These are phyloP conservation scores for Phasia obesa DNA, from an alignment of 2,888 invertebrate genomes.

Conservation along the genomic window DNA sequence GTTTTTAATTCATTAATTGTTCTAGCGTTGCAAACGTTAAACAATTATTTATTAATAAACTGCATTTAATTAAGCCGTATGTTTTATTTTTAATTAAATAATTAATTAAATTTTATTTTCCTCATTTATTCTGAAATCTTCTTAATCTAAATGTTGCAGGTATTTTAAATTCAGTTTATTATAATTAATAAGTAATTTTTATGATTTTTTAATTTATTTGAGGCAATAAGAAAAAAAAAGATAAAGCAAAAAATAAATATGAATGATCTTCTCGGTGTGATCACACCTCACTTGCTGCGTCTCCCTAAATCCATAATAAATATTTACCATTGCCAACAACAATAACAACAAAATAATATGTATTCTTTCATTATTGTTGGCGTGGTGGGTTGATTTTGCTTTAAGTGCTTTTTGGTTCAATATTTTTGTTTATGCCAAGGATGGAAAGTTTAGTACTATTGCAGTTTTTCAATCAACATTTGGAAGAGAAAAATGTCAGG, in stretches of 20 bases:
- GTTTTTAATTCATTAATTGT: conserved; percentile 63
- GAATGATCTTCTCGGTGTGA: conserved; percentile 51
- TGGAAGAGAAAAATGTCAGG: too few species aligned
- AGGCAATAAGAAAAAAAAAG: conserved; percentile 1
- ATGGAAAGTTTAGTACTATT: conserved; percentile 26
- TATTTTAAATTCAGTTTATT: conserved; percentile 8
- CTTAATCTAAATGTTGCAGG: conserved; percentile 27
- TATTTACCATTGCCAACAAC: conserved; percentile 26
- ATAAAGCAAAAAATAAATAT: conserved; percentile 52
- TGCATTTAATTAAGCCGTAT: conserved; percentile 68
- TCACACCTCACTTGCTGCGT: conserved; percentile 67
- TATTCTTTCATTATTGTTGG: conserved; percentile 57
- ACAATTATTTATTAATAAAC: conserved; percentile 69
- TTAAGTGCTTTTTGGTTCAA: not conserved
- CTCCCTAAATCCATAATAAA: conserved; percentile 34
- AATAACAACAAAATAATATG: conserved; percentile 26
- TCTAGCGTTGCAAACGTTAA: conserved; percentile 60
- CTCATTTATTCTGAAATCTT: conserved; percentile 29
- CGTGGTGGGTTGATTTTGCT: conserved; percentile 37
- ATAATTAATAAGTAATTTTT: conserved; percentile 43
- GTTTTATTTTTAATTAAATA: conserved; percentile 48
- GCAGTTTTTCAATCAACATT: too few species aligned
- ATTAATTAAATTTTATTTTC: conserved; percentile 45
- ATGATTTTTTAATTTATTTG: conserved; percentile 21
- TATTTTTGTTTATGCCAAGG: conserved; percentile 2